Percentiles rank a stretch among this genome's conserved stretches.
Evolutionary conservation across 2,888 invertebrate genomes (phyloP).

Genomic region (Cheilosia impressa): DNA sequence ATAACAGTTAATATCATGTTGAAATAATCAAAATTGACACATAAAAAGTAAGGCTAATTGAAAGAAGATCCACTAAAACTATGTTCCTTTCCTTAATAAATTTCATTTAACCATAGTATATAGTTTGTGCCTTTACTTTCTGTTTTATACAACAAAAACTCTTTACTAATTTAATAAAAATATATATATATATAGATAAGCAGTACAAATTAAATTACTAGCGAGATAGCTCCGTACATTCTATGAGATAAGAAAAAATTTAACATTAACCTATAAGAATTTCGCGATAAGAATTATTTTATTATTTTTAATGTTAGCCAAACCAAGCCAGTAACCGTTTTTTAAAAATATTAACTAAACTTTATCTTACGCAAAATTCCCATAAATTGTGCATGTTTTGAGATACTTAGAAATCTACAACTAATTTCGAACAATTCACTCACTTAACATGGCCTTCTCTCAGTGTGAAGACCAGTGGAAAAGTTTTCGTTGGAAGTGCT

Average conservation of each 20-base stretch:
- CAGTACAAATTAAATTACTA: slow-evolving; percentile 53
- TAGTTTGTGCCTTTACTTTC: slow-evolving; percentile 10
- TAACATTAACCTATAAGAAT: slow-evolving; percentile 66
- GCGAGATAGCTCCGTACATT: slow-evolving; percentile 64
- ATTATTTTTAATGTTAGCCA: slow-evolving; percentile 22
- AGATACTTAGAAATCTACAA: slow-evolving; percentile 64
- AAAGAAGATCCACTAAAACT: slow-evolving; percentile 27
- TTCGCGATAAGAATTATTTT: slow-evolving; percentile 10
- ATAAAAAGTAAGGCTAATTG: slow-evolving; percentile 32
- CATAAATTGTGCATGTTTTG: slow-evolving; percentile 61
- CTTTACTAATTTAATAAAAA: slow-evolving; percentile 55
- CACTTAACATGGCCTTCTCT: slow-evolving; percentile 78
- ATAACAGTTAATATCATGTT: slow-evolving; percentile 65
- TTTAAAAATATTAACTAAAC: slow-evolving; percentile 9
- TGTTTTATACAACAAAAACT: slow-evolving; percentile 28
- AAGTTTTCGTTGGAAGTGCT: slow-evolving; percentile 90
- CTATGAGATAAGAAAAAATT: slow-evolving; percentile 66
- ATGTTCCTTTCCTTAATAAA: not conserved
- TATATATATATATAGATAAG: slow-evolving; percentile 27
- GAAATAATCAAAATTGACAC: slow-evolving; percentile 40
- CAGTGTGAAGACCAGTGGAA: slow-evolving; percentile 86
- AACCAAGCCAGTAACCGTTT: slow-evolving; percentile 38
- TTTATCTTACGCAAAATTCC: slow-evolving; percentile 3
- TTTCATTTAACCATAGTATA: slow-evolving; percentile 16
- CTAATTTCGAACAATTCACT: slow-evolving; percentile 36